These are phyloP conservation scores for Hiodon tergisus DNA, from an alignment of 2,113 vertebrate genomes.

Conservation along the genomic window DNA sequence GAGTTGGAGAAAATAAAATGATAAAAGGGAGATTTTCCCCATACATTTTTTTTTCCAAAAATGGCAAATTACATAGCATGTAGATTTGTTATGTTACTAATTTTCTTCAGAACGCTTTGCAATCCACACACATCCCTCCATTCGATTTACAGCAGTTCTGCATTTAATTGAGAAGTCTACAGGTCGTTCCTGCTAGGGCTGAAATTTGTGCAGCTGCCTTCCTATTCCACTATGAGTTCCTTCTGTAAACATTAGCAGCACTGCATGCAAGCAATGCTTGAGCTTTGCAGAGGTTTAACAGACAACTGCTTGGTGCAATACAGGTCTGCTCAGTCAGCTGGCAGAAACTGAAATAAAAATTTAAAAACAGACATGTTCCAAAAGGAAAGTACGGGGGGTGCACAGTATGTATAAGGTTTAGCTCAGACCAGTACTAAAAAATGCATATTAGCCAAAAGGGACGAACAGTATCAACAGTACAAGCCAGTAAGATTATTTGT, in stretches of 20 bases:
- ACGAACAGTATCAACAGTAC: too few species aligned
- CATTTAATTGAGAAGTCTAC: not conserved
- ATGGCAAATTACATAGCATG: not conserved
- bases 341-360: too few species aligned
- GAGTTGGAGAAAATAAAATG: slow-evolving; percentile 5
- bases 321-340: too few species aligned
- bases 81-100: not conserved
- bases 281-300: not conserved
- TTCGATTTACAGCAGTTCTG: slow-evolving; percentile 47
- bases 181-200: slow-evolving; percentile 8
- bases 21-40: not conserved
- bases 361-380: too few species aligned
- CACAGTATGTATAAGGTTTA: too few species aligned
- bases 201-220: not conserved
- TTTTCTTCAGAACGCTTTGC: too few species aligned
- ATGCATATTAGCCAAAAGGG: too few species aligned
- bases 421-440: not conserved
- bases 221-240: not conserved
- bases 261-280: not conserved
- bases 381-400: too few species aligned
- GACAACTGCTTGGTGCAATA: not conserved
- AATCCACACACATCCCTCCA: slow-evolving; percentile 26
- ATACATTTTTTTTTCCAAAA: not conserved
- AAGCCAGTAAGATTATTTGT: too few species aligned
- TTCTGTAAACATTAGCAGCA: not conserved